Base-by-base conservation (phyloP, 92 coral and sea anemone genomes). In the Epizoanthus rinbou region DNA sequence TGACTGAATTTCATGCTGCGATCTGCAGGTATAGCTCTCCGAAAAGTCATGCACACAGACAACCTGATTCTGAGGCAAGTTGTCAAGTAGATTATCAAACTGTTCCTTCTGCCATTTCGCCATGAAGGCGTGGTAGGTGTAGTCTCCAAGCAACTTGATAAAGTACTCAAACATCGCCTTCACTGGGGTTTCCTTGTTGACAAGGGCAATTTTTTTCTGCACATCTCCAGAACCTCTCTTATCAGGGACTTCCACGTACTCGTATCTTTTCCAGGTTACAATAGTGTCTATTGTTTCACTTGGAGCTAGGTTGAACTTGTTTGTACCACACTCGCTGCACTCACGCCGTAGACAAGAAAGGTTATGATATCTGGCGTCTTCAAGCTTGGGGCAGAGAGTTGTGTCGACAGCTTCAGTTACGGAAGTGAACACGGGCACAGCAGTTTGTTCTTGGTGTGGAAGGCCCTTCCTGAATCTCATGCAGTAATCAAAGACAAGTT, bases 221-320 rank as follows among this genome's bases (percentile, higher is more conserved):
- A 2, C 50, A 3, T 7, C 50, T 17, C 65, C 5, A 5, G 2
- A 1, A 8, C 70, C 88, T 23, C 82, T 58, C 57, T 80, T 73
- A 64, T 79, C 85, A n/a, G 62, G 60, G 14, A 60, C 64, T 45
- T 65, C 60, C 28, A 90, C 80, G 37, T 90, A 87, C 39, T 86
- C 93, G n/a, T 87, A 90, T 39, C 85, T 72, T 71, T 76, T 81
- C 93, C 93, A 90, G n/a, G n/a, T 47, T 72, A 84, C 31, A 84
- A 83, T 57, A 76, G 25, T 6, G 57, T 4, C 39, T 75, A 9
- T 88, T 91, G 24, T 10, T 33, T 62, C 69, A 35, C 16, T 53
- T 52, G 62, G n/a, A n/a, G 80, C 93, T 19, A 80, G 85, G 17
- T 25, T 56, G 22, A 73, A 52, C 17, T 74, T 0, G 87, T 64